phyloP scores from a whole-genome alignment of 2,113 vertebrate species.

The Chloroceryle aenea region DNA sequence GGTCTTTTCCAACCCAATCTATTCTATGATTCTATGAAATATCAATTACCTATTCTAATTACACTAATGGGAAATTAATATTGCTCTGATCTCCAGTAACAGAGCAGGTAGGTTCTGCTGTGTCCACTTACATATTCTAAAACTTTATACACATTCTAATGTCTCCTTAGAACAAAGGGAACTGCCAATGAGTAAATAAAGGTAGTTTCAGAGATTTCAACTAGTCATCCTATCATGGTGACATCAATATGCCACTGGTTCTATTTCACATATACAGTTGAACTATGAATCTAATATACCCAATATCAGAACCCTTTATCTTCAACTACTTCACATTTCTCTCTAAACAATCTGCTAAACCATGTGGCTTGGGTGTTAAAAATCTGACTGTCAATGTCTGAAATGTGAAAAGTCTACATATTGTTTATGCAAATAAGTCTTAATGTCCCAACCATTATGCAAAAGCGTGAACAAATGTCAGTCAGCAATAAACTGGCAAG shows the following conservation, averaged over 20 bases:
- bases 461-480: background rate
- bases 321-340: conserved; percentile 22
- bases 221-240: background rate
- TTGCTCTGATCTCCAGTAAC: conserved; percentile 5
- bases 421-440: conserved; percentile 16
- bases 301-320: background rate
- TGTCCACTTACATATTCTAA: conserved; percentile 27
- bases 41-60: conserved; percentile 78
- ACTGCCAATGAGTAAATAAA: background rate
- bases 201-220: background rate
- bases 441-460: background rate
- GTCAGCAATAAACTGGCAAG: background rate
- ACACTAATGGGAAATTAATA: conserved; percentile 63
- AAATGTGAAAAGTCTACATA: background rate
- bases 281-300: background rate
- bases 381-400: background rate
- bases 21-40: no score
- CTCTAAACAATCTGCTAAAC: background rate
- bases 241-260: background rate
- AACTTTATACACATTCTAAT: conserved; percentile 29
- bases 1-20: no score
- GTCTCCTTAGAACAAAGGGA: background rate
- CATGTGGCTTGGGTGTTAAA: background rate
- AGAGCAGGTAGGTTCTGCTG: background rate
- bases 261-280: background rate